Percentiles rank a stretch among this genome's conserved stretches.
These are phyloP conservation scores for Tachysurus fulvidraco DNA, from an alignment of 2,113 vertebrate species.

Conservation along the genomic window DNA sequence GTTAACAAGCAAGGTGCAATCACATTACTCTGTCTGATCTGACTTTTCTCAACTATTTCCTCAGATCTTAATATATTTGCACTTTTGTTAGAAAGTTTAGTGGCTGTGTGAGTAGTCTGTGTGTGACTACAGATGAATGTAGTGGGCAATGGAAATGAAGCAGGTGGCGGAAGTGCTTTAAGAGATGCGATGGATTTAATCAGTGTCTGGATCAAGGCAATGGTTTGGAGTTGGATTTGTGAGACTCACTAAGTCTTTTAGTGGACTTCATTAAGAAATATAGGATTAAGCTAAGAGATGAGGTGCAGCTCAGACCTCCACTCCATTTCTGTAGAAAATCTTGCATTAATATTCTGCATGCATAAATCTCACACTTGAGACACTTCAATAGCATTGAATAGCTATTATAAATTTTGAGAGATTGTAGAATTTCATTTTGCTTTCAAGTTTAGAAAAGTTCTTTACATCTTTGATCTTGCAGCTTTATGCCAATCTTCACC, in stretches of 20 bases:
- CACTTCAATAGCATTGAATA: slow-evolving; percentile 25
- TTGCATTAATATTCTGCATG: slow-evolving; percentile 47
- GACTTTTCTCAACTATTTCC: slow-evolving; percentile 36
- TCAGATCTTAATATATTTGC: slow-evolving; percentile 30
- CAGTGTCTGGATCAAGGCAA: slow-evolving; percentile 49
- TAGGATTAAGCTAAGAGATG: slow-evolving; percentile 39
- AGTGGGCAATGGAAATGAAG: slow-evolving; percentile 17
- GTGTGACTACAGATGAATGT: slow-evolving; percentile 22
- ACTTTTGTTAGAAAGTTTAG: slow-evolving; percentile 39
- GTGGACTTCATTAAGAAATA: slow-evolving; percentile 50
- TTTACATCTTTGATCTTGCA: slow-evolving; percentile 31
- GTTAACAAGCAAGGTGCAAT: slow-evolving; percentile 72
- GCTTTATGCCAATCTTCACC: slow-evolving; percentile 24
- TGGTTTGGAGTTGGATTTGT: slow-evolving; percentile 48
- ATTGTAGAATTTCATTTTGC: slow-evolving; percentile 5
- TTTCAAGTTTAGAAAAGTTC: slow-evolving; percentile 28
- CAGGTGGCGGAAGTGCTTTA: slow-evolving; percentile 46
- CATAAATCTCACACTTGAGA: slow-evolving; percentile 21
- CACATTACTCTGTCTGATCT: slow-evolving; percentile 57
- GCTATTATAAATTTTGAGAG: slow-evolving; percentile 29
- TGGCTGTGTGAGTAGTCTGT: slow-evolving; percentile 25
- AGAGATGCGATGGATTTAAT: slow-evolving; percentile 41
- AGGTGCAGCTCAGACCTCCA: slow-evolving; percentile 20
- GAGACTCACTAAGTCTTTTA: slow-evolving; percentile 40
- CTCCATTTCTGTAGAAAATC: slow-evolving; percentile 25